These are phyloP conservation scores for Sebastolobus altivelis DNA, from an alignment of 2,797 vertebrate genomes.

Conservation along the genomic window DNA sequence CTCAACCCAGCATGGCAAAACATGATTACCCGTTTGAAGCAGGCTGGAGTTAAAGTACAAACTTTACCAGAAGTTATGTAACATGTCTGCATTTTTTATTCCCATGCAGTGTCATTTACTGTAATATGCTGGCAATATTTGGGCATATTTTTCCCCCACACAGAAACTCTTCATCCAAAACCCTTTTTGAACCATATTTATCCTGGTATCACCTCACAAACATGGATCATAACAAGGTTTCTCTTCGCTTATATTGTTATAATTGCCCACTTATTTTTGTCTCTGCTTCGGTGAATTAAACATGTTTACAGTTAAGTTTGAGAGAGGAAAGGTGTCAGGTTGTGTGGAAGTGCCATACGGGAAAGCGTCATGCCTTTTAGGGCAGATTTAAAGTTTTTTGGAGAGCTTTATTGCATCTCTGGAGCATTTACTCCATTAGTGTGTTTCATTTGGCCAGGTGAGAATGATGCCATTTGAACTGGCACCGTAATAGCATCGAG, in stretches of 20 bases:
- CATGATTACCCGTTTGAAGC: slow-evolving; percentile 61
- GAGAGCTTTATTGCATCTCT: slow-evolving; percentile 22
- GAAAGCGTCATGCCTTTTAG: slow-evolving; percentile 24
- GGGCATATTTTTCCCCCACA: slow-evolving; percentile 21
- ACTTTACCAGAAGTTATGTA: slow-evolving; percentile 81
- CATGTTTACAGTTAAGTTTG: slow-evolving; percentile 47
- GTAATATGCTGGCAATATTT: slow-evolving; percentile 73
- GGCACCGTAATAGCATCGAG: slow-evolving; percentile 30
- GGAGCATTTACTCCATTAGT: slow-evolving; percentile 32
- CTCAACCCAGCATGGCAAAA: slow-evolving; percentile 53
- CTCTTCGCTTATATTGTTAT: slow-evolving; percentile 42
- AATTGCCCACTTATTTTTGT: slow-evolving; percentile 49
- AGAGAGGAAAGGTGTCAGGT: slow-evolving; percentile 50
- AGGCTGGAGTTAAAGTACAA: slow-evolving; percentile 63
- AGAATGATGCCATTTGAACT: slow-evolving; percentile 38
- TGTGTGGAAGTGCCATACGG: slow-evolving; percentile 30
- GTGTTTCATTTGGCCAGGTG: slow-evolving; percentile 53
- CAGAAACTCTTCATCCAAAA: slow-evolving; percentile 63
- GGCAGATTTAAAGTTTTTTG: slow-evolving; percentile 37
- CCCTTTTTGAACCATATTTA: slow-evolving; percentile 49
- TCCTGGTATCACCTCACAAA: slow-evolving; percentile 57
- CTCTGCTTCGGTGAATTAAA: slow-evolving; percentile 18
- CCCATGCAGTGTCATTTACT: slow-evolving; percentile 78
- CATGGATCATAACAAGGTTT: slow-evolving; percentile 38
- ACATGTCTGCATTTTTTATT: slow-evolving; percentile 75